Evolutionary conservation across 2,888 invertebrate species (phyloP).

Genomic region (Lottia scabra): DNA sequence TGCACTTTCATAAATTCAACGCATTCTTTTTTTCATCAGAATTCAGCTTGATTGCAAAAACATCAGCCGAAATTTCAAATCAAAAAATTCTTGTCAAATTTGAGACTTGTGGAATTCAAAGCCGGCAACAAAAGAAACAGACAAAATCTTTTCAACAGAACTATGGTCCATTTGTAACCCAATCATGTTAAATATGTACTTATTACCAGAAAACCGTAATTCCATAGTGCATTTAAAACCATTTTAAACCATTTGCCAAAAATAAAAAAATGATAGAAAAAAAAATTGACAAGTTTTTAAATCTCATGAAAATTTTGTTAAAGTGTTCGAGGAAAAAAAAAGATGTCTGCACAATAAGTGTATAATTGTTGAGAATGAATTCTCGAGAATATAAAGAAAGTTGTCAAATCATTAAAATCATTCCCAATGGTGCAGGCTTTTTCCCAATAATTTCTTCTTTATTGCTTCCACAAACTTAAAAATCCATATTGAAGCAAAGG

Average conservation of each 20-base stretch:
- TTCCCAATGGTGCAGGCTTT: not conserved
- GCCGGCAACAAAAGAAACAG: not conserved
- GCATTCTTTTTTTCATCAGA: not conserved
- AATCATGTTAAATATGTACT: not conserved
- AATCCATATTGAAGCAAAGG: not conserved
- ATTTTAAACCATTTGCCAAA: not conserved
- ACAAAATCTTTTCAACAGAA: not conserved
- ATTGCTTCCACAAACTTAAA: not conserved
- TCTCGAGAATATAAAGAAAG: not conserved
- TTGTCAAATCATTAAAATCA: constrained; percentile 4
- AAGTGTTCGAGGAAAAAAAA: not conserved
- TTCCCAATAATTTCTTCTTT: not conserved
- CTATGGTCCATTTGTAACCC: not conserved
- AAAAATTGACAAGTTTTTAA: no score
- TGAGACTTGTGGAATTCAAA: not conserved
- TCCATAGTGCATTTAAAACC: not conserved
- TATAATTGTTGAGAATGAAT: not conserved
- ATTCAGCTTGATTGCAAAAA: not conserved
- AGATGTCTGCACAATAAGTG: not conserved
- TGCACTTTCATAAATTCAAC: not conserved
- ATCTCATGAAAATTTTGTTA: no score
- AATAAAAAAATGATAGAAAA: no score
- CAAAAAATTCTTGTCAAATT: not conserved
- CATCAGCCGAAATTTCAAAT: not conserved
- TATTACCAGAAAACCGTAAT: not conserved